Conservation (phyloP, 2,113 vertebrate species). For the Ophthalmolycus amberensis region DNA sequence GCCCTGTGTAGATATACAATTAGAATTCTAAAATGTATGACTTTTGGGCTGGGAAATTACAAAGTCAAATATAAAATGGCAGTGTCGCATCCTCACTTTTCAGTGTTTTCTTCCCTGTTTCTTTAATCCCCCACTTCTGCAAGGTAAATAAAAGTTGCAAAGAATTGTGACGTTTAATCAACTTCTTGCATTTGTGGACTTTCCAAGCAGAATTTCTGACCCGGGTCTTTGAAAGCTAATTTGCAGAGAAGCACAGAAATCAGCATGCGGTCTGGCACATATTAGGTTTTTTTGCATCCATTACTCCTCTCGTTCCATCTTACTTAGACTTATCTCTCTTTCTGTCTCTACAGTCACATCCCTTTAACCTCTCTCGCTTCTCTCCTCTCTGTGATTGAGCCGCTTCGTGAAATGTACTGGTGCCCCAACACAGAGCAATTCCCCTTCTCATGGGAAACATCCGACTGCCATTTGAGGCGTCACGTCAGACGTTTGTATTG, state of each 20-base stretch:
- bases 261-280: not conserved
- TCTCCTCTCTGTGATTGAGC: constrained; percentile 2
- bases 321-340: constrained; percentile 3
- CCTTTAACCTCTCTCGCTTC: not conserved
- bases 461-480: not conserved
- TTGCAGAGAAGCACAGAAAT: not conserved
- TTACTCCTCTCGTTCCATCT: not conserved
- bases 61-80: not conserved
- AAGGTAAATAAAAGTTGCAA: not conserved
- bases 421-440: not conserved
- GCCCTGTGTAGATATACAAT: not conserved
- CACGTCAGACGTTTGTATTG: not conserved
- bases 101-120: not conserved
- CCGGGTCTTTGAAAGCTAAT: not conserved
- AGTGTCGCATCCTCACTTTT: not conserved
- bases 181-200: not conserved
- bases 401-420: not conserved
- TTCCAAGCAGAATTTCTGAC: not conserved
- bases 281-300: not conserved
- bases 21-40: not conserved
- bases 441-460: not conserved
- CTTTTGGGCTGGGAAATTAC: not conserved
- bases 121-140: not conserved
- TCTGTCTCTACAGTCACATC: not conserved
- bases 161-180: not conserved